Base-by-base conservation (phyloP, 2,888 invertebrate species). In the Epinotia brunnichana region DNA sequence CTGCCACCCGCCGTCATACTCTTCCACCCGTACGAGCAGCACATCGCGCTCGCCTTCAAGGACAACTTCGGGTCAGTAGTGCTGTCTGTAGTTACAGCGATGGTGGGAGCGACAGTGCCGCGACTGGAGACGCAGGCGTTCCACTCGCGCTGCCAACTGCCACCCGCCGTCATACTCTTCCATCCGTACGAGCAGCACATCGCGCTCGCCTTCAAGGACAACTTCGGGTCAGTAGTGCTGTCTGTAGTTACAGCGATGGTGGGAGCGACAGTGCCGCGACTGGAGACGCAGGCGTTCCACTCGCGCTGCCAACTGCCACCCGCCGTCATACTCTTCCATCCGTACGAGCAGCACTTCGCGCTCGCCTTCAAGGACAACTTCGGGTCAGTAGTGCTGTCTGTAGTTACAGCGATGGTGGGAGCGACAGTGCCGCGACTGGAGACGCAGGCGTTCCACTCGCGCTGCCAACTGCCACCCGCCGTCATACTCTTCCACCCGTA, bases 161-260 rank as follows among this genome's bases (percentile, higher is more conserved):
- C 96, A 73, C 97, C 98, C 17, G 94, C 96, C 77, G 95, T 97
- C 44, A 94, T 98, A 53, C 95, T 95, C 79, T 97, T 99, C 87
- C 97, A 98, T 91, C 98, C 98, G 0, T 98, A 97, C 88, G 98
- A 98, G 85, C 96, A 97, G 77, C 97, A 97, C 86, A 94, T 98
- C 74, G 97, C 97, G 48, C 96, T 98, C 64, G 97, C 98, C 54
- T 97, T 96, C 82, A 96, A 96, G 85, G 97, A 98, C 85, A 96
- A 95, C 85, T 96, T 97, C 83, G 96, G 96, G 35, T 35, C 35
- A 35, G 35, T 29, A 7, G 5, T 29, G 21, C 21, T 24, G 21
- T 24, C 21, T 2, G 21, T 24, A 24, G 21, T 24, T 24, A 68
- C 82, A 86, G 88, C 81, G 54, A 82, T 89, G 69, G 82, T 83